Percentiles rank a stretch among this genome's conserved stretches.
Conservation (phyloP, 2,888 invertebrate species). For the Luperina testacea region DNA sequence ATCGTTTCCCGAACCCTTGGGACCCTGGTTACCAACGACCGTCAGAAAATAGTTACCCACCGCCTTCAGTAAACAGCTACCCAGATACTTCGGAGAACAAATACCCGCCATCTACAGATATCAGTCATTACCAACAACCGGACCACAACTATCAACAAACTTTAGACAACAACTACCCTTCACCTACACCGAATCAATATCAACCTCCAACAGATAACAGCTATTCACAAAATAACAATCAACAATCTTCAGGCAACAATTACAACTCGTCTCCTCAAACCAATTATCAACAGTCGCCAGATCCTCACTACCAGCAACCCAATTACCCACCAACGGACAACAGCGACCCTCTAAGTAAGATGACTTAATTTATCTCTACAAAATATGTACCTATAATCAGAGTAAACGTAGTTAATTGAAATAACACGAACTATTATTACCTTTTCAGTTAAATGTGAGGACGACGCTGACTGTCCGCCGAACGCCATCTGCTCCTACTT, state of each 20-base stretch:
- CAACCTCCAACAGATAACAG: conserved; percentile 46
- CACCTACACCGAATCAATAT: conserved; percentile 50
- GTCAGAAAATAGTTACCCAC: conserved; percentile 32
- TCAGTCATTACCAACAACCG: conserved; percentile 35
- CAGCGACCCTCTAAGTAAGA: conserved; percentile 77
- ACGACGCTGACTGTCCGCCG: conserved; percentile 94
- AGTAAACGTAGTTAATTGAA: not conserved
- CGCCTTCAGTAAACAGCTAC: conserved; percentile 25
- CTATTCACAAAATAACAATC: conserved; percentile 41
- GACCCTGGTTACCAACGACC: conserved; percentile 37
- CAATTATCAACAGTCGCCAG: conserved; percentile 38
- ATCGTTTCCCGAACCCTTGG: conserved; percentile 29
- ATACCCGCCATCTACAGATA: conserved; percentile 40
- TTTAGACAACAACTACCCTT: conserved; percentile 57
- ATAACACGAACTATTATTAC: conserved; percentile 52
- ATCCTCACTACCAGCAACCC: conserved; percentile 44
- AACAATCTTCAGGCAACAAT: conserved; percentile 26
- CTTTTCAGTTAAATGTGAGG: conserved; percentile 93
- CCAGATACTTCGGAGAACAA: conserved; percentile 15
- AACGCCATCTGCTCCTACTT: conserved; percentile 94
- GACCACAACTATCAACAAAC: conserved; percentile 55
- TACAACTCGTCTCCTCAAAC: conserved; percentile 24
- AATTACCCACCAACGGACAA: conserved; percentile 55
- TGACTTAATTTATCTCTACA: not conserved
- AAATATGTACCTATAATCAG: not conserved